Conservation (phyloP, 64 coral and sea anemone genomes). For the Stichodactyla helianthus region DNA sequence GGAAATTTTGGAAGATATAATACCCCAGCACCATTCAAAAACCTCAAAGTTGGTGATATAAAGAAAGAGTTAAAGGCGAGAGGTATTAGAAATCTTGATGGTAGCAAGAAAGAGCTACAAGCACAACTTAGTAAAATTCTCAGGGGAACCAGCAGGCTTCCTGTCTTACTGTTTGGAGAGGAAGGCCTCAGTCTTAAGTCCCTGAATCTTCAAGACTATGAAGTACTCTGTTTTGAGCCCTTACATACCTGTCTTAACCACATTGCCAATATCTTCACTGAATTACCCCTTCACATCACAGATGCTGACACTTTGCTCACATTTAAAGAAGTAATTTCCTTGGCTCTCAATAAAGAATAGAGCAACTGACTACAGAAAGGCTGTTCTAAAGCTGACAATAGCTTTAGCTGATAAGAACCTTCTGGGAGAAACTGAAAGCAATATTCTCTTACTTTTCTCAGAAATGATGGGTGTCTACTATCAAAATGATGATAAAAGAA, state of each 20-base stretch:
- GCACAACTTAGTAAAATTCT: background rate
- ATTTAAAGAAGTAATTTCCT: slow-evolving; percentile 24
- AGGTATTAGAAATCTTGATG: background rate
- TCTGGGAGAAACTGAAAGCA: too few relatives aligned
- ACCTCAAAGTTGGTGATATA: background rate
- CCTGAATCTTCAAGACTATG: too few relatives aligned
- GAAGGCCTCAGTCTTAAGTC: too few relatives aligned
- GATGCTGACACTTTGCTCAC: background rate
- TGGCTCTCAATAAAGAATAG: slow-evolving; percentile 16
- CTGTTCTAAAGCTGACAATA: slow-evolving; percentile 5
- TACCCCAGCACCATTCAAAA: background rate
- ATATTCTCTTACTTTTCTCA: background rate
- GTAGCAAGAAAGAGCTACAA: background rate
- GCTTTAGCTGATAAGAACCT: background rate
- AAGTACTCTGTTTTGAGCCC: too few relatives aligned
- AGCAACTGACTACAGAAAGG: slow-evolving; percentile 11
- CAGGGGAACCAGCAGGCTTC: background rate
- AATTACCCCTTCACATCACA: slow-evolving; percentile 10
- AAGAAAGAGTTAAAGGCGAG: slow-evolving; percentile 1
- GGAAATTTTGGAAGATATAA: background rate
- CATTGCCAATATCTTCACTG: too few relatives aligned
- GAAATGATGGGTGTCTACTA: slow-evolving; percentile 38
- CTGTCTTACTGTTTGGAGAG: background rate
- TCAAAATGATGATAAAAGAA: slow-evolving; percentile 16
- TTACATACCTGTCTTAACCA: too few relatives aligned